phyloP scores from a whole-genome alignment of 2,113 vertebrate species.

The Entomyzon cyanotis region DNA sequence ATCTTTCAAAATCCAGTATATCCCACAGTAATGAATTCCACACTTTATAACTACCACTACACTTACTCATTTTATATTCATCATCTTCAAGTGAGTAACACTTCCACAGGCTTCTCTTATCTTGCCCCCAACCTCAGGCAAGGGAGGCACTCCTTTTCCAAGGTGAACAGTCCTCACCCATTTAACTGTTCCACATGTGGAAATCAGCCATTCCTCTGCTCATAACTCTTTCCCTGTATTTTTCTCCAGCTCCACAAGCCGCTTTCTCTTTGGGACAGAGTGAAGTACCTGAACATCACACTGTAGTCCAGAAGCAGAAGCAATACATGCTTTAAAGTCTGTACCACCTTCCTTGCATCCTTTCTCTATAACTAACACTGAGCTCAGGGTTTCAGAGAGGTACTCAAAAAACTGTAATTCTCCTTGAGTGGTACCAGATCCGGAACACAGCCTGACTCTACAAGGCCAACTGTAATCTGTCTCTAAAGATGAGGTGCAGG shows the following conservation, averaged over 20 bases:
- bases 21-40: neutral
- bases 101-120: neutral
- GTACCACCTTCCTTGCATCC: neutral
- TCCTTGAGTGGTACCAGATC: neutral
- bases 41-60: neutral
- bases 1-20: neutral
- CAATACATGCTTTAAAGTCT: neutral
- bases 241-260: neutral
- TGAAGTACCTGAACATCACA: neutral
- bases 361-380: neutral
- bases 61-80: neutral
- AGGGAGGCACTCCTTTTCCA: neutral
- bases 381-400: neutral
- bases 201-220: neutral
- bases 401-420: neutral
- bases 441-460: neutral
- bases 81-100: neutral
- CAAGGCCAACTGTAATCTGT: neutral
- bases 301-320: neutral
- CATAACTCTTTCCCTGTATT: neutral
- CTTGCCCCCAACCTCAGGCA: neutral
- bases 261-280: neutral
- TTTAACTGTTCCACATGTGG: neutral
- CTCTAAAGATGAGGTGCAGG: neutral
- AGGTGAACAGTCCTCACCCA: neutral